These are phyloP conservation scores for Strigamia transsilvanica DNA, from an alignment of 2,888 invertebrate species.

Conservation along the genomic window DNA sequence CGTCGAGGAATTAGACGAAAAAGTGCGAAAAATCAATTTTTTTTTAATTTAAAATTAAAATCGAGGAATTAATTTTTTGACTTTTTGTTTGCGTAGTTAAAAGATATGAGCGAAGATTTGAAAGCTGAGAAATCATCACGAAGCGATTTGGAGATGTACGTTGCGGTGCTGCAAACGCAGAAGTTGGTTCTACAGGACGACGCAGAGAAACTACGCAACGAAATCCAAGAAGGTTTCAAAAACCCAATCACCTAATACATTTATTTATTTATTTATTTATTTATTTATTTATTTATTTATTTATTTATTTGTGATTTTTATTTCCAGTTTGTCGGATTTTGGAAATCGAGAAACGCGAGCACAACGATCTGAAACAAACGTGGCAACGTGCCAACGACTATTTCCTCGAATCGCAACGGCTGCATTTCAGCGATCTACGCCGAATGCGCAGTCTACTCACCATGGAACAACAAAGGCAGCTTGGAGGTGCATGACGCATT, in stretches of 20 bases:
- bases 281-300: neutral
- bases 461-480: slow-evolving; percentile 65
- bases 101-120: slow-evolving; percentile 64
- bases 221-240: slow-evolving; percentile 61
- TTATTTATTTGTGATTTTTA: neutral
- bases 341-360: slow-evolving; percentile 65
- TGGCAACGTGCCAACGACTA: slow-evolving; percentile 68
- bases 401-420: slow-evolving; percentile 66
- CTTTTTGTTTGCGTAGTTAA: too few relatives aligned
- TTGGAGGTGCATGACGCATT: slow-evolving; percentile 61
- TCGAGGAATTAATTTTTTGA: too few relatives aligned
- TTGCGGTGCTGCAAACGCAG: slow-evolving; percentile 67
- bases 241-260: too few relatives aligned
- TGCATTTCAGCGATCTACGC: slow-evolving; percentile 65
- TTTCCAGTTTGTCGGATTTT: slow-evolving; percentile 63
- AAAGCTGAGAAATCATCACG: slow-evolving; percentile 66
- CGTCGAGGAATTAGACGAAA: slow-evolving; percentile 62
- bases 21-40: slow-evolving; percentile 58
- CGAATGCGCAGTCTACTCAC: slow-evolving; percentile 65
- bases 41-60: neutral
- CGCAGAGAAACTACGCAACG: slow-evolving; percentile 63
- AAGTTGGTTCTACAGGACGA: slow-evolving; percentile 66
- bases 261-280: too few relatives aligned
- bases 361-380: slow-evolving; percentile 65
- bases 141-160: slow-evolving; percentile 67